phyloP scores from a whole-genome alignment of 2,888 invertebrate species.

The Sminthurides aquaticus region DNA sequence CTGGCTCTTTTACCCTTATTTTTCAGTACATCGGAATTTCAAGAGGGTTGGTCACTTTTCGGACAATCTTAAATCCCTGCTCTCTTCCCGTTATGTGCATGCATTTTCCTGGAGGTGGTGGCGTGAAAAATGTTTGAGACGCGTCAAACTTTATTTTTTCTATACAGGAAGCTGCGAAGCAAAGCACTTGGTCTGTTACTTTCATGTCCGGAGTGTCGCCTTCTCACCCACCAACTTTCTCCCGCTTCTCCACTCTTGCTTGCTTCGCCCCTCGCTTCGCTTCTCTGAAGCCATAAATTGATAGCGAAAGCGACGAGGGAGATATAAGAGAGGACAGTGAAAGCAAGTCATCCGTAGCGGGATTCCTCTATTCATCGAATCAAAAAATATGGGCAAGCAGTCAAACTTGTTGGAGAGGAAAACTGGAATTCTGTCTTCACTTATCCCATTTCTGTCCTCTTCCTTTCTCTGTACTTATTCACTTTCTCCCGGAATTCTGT shows the following conservation, averaged over 20 bases:
- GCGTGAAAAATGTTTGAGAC: background rate
- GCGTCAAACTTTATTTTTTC: background rate
- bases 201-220: background rate
- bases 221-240: too few relatives aligned
- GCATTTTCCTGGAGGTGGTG: too few relatives aligned
- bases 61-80: background rate
- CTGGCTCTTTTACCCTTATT: too few relatives aligned
- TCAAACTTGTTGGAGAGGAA: conserved; percentile 5
- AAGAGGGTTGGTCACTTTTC: too few relatives aligned
- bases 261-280: background rate
- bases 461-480: background rate
- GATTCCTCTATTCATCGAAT: background rate
- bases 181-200: background rate
- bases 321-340: too few relatives aligned
- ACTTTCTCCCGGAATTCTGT: background rate
- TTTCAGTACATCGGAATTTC: too few relatives aligned
- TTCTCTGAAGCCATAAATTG: background rate
- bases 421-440: background rate
- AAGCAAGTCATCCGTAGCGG: background rate
- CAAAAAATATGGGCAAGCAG: background rate
- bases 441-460: background rate
- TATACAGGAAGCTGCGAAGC: background rate
- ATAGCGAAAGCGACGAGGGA: background rate
- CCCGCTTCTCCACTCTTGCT: too few relatives aligned
- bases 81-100: background rate